Base-by-base conservation (phyloP, 1,140 invertebrate genomes). In the Holcopasites calliopsidis region DNA sequence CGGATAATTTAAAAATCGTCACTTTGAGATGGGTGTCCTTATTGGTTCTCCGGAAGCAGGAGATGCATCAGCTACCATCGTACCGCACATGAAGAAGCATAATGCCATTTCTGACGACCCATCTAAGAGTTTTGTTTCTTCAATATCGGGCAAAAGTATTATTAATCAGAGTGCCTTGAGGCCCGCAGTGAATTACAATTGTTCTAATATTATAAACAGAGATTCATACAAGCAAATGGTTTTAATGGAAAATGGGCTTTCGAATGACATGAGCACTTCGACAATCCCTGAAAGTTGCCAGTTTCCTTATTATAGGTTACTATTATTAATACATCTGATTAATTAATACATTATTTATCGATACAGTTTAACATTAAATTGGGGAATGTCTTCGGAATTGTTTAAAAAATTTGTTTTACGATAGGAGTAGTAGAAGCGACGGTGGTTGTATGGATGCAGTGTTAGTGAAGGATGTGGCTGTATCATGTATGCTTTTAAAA, bases 291-390 rank as follows among this genome's bases (percentile, higher is more conserved):
- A 85, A 54, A 74, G 58, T 28, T 78, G 58, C 33, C 64, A 69
- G 31, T 86, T 85, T 44, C 68, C 81, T 3, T 86, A 81, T 54
- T 83, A 86, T 42, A 86, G 85, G 85, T 85, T 31, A 65, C 6
- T 57, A 13, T 23, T 23, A 23, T 18, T 31, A n/a, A 49, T 55
- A 33, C 23, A 26, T 55, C 21, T 21, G 10, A 16, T 33, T 57
- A 44, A 35, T 33, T n/a, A 42, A 44, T 18, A 50, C 28, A 57
- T 57, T 57, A 6, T 42, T n/a, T 7, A n/a, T n/a, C n/a, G n/a
- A n/a, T n/a, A n/a, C n/a, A n/a, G n/a, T n/a, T n/a, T n/a, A n/a
- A n/a, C n/a, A n/a, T n/a, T n/a, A n/a, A n/a, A n/a, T n/a, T n/a
- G n/a, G n/a, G n/a, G n/a, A n/a, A n/a, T n/a, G n/a, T n/a, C n/a